phyloP scores from a whole-genome alignment of 2,797 vertebrate species.

The Mustela erminea region DNA sequence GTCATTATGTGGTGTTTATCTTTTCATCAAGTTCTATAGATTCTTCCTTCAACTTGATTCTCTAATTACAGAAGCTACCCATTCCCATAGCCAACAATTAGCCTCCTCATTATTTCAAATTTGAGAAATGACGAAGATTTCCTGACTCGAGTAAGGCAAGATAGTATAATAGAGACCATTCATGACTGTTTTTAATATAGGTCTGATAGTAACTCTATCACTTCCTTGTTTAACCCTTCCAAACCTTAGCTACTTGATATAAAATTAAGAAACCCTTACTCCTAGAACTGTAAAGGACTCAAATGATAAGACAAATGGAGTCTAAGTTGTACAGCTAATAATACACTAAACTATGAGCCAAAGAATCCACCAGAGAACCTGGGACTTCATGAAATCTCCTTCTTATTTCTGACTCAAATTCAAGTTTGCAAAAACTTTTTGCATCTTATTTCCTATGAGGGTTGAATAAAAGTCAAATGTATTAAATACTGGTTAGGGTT shows the following conservation, averaged over 20 bases:
- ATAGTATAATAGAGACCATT: background rate
- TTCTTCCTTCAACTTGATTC: slow-evolving; percentile 29
- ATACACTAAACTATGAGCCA: background rate
- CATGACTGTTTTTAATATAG: background rate
- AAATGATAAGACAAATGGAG: background rate
- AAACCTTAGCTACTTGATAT: background rate
- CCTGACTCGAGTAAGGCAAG: background rate
- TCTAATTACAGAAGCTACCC: background rate
- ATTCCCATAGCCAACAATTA: slow-evolving; percentile 3
- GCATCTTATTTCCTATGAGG: background rate
- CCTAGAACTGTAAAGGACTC: background rate
- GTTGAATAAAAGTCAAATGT: background rate
- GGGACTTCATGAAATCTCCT: background rate
- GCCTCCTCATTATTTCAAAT: slow-evolving; percentile 35
- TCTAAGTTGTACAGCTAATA: background rate
- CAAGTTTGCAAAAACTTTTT: background rate
- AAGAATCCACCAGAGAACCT: background rate
- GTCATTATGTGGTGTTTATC: background rate
- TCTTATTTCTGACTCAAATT: background rate
- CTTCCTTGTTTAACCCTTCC: background rate
- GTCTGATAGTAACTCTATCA: background rate
- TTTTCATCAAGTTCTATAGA: background rate
- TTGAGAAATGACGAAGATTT: background rate
- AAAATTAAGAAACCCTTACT: background rate
- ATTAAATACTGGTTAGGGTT: background rate